These are phyloP conservation scores for Allacma fusca DNA, from an alignment of 2,888 invertebrate species.

Conservation along the genomic window DNA sequence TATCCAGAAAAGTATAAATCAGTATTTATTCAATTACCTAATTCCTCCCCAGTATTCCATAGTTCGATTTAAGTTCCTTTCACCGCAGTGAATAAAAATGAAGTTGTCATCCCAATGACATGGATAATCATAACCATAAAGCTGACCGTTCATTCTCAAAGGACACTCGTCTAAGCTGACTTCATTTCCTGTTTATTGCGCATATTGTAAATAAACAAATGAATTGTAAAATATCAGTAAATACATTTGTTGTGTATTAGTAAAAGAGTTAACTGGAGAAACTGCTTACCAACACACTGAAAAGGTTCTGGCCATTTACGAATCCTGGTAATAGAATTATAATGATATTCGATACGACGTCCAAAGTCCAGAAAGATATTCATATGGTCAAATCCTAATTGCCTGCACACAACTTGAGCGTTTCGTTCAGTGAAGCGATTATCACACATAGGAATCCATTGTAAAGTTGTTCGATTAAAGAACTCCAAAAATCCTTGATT, in stretches of 20 bases:
- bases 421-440: slow-evolving; percentile 93
- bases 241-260: no score
- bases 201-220: not conserved
- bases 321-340: slow-evolving; percentile 83
- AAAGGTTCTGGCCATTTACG: slow-evolving; percentile 96
- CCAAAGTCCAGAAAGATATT: slow-evolving; percentile 89
- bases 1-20: no score
- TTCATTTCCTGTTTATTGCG: slow-evolving; percentile 64
- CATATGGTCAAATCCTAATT: slow-evolving; percentile 86
- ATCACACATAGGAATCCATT: slow-evolving; percentile 98
- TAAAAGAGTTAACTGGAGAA: no score
- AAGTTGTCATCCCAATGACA: slow-evolving; percentile 91
- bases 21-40: slow-evolving; percentile 64
- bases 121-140: slow-evolving; percentile 82
- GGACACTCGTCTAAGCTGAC: slow-evolving; percentile 65
- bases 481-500: slow-evolving; percentile 92
- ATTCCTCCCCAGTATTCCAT: slow-evolving; percentile 95
- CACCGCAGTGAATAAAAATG: slow-evolving; percentile 91
- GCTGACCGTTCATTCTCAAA: slow-evolving; percentile 85
- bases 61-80: slow-evolving; percentile 71
- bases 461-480: slow-evolving; percentile 91
- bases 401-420: slow-evolving; percentile 94
- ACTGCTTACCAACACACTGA: slow-evolving; percentile 68
- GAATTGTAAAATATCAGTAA: no score
- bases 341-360: slow-evolving; percentile 85